Conservation (phyloP, 2,113 vertebrate species). For the Passer montanus region DNA sequence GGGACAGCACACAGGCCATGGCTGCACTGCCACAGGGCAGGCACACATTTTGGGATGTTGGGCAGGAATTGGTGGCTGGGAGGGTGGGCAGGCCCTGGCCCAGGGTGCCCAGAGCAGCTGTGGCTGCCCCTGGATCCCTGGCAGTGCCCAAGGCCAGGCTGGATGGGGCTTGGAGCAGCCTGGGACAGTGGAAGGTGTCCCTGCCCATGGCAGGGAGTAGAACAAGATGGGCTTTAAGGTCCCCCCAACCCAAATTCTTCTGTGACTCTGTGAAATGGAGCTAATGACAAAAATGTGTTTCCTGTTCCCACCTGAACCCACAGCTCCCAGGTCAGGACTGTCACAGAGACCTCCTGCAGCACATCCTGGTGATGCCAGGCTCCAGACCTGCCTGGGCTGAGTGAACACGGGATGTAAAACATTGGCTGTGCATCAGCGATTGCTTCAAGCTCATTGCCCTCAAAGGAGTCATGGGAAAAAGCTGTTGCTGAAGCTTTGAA, state of each 20-base stretch:
- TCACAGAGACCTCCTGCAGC: neutral
- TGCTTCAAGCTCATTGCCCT: neutral
- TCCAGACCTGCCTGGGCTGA: neutral
- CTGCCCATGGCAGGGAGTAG: neutral
- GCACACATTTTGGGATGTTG: rapidly evolving
- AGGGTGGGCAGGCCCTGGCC: neutral
- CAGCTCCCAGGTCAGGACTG: neutral
- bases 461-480: neutral
- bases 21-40: neutral
- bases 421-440: rapidly evolving
- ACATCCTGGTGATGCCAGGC: neutral
- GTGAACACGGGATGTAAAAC: neutral
- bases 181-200: neutral
- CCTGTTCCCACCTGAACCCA: rapidly evolving
- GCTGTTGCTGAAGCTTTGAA: neutral
- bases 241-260: neutral
- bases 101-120: neutral
- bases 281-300: rapidly evolving
- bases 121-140: neutral
- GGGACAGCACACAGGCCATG: neutral
- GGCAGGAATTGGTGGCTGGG: neutral
- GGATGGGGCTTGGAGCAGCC: neutral
- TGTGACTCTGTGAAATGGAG: neutral
- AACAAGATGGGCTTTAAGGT: rapidly evolving
- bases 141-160: rapidly evolving